These are phyloP conservation scores for Bellardia pandia DNA, from an alignment of 2,888 invertebrate genomes.

Conservation along the genomic window DNA sequence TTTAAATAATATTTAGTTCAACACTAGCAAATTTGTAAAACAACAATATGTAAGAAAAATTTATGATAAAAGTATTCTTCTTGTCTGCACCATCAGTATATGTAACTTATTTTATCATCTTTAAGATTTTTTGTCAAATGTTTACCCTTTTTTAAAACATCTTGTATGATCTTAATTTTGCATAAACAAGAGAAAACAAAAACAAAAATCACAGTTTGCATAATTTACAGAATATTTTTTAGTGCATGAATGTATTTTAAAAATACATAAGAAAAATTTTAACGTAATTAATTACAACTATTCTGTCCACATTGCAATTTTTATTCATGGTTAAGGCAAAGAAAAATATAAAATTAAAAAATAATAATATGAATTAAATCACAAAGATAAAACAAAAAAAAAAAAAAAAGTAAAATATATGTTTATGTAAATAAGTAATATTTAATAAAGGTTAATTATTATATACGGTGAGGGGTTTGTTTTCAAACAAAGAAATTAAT, in stretches of 20 bases:
- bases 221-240: constrained; percentile 41
- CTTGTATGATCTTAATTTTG: constrained; percentile 16
- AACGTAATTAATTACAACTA: constrained; percentile 73
- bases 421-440: constrained; percentile 78
- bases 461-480: constrained; percentile 74
- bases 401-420: constrained; percentile 67
- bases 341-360: constrained; percentile 45
- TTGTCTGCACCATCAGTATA: constrained; percentile 1
- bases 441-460: constrained; percentile 57
- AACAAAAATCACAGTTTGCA: constrained; percentile 20
- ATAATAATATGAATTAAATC: constrained; percentile 39
- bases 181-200: not conserved
- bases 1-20: constrained; percentile 52
- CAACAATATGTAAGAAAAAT: constrained; percentile 5
- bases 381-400: constrained; percentile 27
- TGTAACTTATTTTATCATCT: not conserved
- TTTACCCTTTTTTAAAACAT: not conserved
- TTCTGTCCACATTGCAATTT: constrained; percentile 76
- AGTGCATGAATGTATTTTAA: constrained; percentile 59
- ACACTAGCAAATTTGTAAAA: constrained; percentile 41
- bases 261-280: constrained; percentile 67
- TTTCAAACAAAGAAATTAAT: constrained; percentile 65
- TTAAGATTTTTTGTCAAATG: not conserved
- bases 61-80: not conserved
- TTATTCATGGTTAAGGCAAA: constrained; percentile 71